Conservation (phyloP, 2,888 invertebrate genomes). For the Lithophane semibrunnea region DNA sequence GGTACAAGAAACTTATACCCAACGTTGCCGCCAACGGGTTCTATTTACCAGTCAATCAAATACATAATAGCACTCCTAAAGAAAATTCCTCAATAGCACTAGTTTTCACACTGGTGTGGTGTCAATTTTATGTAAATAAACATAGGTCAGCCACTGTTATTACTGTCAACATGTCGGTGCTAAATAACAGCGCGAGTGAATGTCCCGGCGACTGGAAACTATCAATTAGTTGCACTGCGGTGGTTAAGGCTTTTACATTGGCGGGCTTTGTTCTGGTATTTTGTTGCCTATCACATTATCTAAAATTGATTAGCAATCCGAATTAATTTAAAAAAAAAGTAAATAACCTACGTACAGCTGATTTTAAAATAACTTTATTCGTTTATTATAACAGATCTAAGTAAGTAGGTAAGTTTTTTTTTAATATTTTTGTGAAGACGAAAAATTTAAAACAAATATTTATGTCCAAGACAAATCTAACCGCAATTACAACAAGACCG, state of each 20-base stretch:
- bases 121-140: conserved; percentile 69
- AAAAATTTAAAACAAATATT: not conserved
- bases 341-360: no score
- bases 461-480: not conserved
- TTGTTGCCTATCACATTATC: not conserved
- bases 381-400: no score
- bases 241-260: conserved; percentile 66
- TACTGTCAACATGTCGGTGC: conserved; percentile 71
- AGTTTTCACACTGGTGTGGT: conserved; percentile 55
- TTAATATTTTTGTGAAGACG: no score
- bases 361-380: no score
- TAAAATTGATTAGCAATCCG: no score
- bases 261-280: conserved; percentile 45
- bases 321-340: no score
- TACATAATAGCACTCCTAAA: conserved; percentile 36
- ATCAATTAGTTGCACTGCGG: conserved; percentile 80
- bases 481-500: not conserved
- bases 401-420: no score
- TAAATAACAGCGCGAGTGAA: conserved; percentile 69
- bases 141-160: conserved; percentile 61
- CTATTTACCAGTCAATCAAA: conserved; percentile 45
- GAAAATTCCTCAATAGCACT: conserved; percentile 39
- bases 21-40: conserved; percentile 10
- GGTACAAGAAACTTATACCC: conserved; percentile 16
- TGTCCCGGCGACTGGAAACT: conserved; percentile 72